Percentiles rank a stretch among this genome's conserved stretches.
These are phyloP conservation scores for Nycticebus coucang DNA, from an alignment of 2,113 vertebrate genomes.

Conservation along the genomic window DNA sequence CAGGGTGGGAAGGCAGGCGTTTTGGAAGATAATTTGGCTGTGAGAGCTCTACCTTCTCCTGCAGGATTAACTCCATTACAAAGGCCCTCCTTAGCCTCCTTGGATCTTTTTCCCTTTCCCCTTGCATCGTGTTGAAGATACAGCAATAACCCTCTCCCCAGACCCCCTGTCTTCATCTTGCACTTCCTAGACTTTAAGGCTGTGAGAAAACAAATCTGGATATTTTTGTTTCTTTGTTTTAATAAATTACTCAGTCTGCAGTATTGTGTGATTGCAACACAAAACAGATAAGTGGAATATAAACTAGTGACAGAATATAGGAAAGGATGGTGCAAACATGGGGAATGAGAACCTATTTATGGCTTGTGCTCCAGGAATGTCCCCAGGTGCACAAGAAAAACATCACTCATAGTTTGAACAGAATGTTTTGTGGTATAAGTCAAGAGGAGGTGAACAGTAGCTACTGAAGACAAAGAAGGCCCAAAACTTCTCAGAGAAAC, in stretches of 20 bases:
- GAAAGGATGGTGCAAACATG: background rate
- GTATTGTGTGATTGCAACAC: background rate
- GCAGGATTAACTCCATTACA: background rate
- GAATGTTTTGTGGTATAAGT: background rate
- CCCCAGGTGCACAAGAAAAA: background rate
- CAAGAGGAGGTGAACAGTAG: background rate
- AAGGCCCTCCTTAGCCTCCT: background rate
- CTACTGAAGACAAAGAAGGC: background rate
- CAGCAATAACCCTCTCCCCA: background rate
- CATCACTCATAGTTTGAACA: background rate
- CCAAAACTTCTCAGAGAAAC: background rate
- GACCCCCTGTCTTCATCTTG: background rate
- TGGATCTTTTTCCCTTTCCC: background rate
- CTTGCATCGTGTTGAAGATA: background rate
- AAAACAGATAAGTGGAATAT: background rate
- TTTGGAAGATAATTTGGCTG: background rate
- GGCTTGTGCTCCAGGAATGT: background rate
- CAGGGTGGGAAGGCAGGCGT: accelerated
- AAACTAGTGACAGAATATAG: background rate
- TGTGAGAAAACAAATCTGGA: background rate
- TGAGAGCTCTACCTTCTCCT: background rate
- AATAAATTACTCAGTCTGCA: background rate
- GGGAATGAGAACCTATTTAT: background rate
- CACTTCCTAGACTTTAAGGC: background rate
- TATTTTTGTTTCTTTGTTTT: background rate